Base-by-base conservation (phyloP, 2,797 vertebrate species). In the Sebastes vulpes region DNA sequence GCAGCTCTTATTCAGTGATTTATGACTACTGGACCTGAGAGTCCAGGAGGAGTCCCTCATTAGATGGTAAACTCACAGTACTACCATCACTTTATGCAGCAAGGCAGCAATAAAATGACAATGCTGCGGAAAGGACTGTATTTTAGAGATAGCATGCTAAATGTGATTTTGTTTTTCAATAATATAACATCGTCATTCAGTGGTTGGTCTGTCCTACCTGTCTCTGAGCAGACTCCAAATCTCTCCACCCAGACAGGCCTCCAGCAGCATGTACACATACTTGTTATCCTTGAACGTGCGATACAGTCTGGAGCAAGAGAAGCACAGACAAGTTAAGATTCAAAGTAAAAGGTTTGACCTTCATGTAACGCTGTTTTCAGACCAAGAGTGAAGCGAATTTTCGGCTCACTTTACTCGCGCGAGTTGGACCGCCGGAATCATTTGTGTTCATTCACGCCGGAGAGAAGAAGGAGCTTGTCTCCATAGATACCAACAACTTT, bases 251-350 rank as follows among this genome's bases (percentile, higher is more conserved):
- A 99, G 93, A 91, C 98, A 99, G 48, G 97, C 98, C 90, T 99
- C 98, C 92, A 99, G 94, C 74, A 99, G 95, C 97, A 99, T 98
- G 93, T 98, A 99, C 3, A 99, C 98, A 0, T 97, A 99, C 74
- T 98, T 99, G 70, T 90, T 95, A 29, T 99, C 98, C 92, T 96
- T 98, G 92, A 98, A 99, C 0, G 98, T 98, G n/a, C 97, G 95
- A 83, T 98, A 98, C 1, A 98, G 80, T 72, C 98, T 98, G 93
- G 10, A 80, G 80, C 75, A 28, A 79, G 18, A 73, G 7, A 76
- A n/a, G 14, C 9, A 70, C 2, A 9, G 5, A 16, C 0, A 3
- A 9, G 29, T 46, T 77, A 0, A 25, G 2, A 5, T 56, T 35
- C 25, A 35, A 3, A 50, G 4, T 12, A 4, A 29, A 32, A 73